These are phyloP conservation scores for Acipenser oxyrinchus DNA, from an alignment of 2,797 vertebrate genomes.

Conservation along the genomic window DNA sequence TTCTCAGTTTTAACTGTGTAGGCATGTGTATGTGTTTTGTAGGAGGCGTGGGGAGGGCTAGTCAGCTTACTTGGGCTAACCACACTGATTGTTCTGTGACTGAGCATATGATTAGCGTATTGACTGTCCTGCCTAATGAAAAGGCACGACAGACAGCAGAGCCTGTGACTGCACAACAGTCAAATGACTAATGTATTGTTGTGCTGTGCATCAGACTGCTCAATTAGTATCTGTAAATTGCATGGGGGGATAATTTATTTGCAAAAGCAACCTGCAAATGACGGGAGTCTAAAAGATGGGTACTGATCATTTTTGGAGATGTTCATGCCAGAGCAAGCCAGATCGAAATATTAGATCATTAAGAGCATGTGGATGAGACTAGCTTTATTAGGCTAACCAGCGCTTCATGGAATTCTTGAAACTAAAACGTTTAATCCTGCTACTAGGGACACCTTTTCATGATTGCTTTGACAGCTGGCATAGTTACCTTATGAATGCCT, in stretches of 20 bases:
- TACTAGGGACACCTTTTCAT: neutral
- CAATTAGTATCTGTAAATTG: constrained; percentile 66
- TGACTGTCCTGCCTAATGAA: constrained; percentile 71
- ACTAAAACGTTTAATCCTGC: too few relatives aligned
- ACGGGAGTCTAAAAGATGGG: neutral
- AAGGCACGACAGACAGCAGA: constrained; percentile 52
- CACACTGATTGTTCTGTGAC: constrained; percentile 75
- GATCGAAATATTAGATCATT: neutral
- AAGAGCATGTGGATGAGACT: neutral
- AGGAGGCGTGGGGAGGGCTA: constrained; percentile 36
- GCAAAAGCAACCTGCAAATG: neutral
- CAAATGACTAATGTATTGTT: constrained; percentile 54
- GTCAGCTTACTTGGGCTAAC: constrained; percentile 55
- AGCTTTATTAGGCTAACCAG: neutral
- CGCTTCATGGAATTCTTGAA: too few relatives aligned
- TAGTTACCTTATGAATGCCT: neutral
- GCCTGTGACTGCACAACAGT: constrained; percentile 39
- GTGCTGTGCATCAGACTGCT: constrained; percentile 48
- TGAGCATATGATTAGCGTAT: constrained; percentile 84
- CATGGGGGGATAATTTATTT: constrained; percentile 19
- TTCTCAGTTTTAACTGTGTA: constrained; percentile 39
- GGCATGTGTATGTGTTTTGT: constrained; percentile 5
- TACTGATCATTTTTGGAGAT: neutral
- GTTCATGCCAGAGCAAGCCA: neutral
- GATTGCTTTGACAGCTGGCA: neutral